Percentiles rank a stretch among this genome's conserved stretches.
Conservation (phyloP, 2,888 invertebrate genomes). For the Altica lythri region DNA sequence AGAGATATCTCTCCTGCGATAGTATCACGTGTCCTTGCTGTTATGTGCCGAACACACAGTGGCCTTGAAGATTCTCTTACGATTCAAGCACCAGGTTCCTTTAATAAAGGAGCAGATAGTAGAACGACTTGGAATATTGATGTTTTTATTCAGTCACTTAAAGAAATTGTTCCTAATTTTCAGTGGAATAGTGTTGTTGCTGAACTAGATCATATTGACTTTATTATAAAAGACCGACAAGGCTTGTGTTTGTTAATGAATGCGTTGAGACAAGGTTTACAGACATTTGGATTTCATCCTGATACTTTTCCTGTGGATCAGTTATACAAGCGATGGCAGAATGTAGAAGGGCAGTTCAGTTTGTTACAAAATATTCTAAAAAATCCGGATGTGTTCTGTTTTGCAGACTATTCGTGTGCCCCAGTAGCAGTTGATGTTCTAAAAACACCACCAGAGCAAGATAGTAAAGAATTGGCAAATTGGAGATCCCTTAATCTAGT, state of each 20-base stretch:
- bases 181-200: constrained; percentile 92
- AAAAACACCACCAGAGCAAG: constrained; percentile 93
- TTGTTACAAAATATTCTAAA: constrained; percentile 85
- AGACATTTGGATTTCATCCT: constrained; percentile 71
- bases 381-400: constrained; percentile 90
- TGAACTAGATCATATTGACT: constrained; percentile 90
- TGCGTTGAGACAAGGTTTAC: constrained; percentile 74
- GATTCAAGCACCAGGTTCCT: constrained; percentile 69
- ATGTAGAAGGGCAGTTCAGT: constrained; percentile 90
- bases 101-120: constrained; percentile 52
- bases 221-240: constrained; percentile 83
- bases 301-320: constrained; percentile 86
- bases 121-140: constrained; percentile 88
- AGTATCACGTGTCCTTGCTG: constrained; percentile 82
- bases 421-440: constrained; percentile 85
- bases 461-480: constrained; percentile 89
- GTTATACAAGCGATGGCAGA: constrained; percentile 90
- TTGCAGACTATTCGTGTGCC: constrained; percentile 89
- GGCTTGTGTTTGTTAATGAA: constrained; percentile 83
- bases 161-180: constrained; percentile 83
- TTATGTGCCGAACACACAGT: constrained; percentile 84
- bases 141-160: constrained; percentile 88
- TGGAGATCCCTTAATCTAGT: constrained; percentile 94
- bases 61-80: constrained; percentile 67
- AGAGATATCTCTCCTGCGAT: constrained; percentile 80